phyloP scores from a whole-genome alignment of 2,113 vertebrate species.

The sheep (Ovis aries) region DNA sequence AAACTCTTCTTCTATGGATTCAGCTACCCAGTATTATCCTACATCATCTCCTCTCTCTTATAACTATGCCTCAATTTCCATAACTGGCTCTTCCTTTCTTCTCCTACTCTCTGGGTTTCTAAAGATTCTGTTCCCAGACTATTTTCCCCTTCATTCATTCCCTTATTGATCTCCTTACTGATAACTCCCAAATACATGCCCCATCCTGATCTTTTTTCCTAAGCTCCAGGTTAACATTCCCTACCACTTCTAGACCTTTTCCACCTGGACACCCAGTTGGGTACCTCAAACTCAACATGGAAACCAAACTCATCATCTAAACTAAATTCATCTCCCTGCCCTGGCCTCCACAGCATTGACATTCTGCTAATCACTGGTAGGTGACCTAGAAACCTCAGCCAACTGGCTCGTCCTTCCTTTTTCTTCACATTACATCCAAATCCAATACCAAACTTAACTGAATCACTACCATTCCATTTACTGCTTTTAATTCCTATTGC shows the following conservation, averaged over 20 bases:
- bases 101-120: background rate
- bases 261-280: background rate
- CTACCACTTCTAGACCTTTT: background rate
- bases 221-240: background rate
- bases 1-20: constrained; percentile 24
- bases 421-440: background rate
- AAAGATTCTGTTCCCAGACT: background rate
- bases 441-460: background rate
- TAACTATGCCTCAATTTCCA: background rate
- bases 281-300: background rate
- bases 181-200: background rate
- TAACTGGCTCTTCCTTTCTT: background rate
- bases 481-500: background rate
- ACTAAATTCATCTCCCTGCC: background rate
- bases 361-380: background rate
- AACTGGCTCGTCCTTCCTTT: background rate
- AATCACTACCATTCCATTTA: background rate
- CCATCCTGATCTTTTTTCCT: background rate
- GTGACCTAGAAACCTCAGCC: background rate
- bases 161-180: background rate
- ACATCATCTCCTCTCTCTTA: background rate
- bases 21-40: background rate
- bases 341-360: background rate
- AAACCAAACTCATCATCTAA: background rate
- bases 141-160: background rate